Percentiles rank a stretch among this genome's conserved stretches.
phyloP scores from a whole-genome alignment of 30 jellyfish, hydroid and myxozoan species.

The Hydractinia echinata region DNA sequence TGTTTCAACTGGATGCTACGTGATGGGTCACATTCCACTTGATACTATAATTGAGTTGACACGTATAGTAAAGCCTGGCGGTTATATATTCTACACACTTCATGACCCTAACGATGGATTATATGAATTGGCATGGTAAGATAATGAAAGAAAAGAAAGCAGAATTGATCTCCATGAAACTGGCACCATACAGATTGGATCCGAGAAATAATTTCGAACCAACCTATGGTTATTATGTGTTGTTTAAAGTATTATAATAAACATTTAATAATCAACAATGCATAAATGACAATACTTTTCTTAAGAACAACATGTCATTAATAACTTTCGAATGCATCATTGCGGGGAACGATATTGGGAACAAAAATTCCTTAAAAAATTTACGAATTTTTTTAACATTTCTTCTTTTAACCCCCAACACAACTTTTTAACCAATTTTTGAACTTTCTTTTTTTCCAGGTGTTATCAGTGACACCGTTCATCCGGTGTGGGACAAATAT shows the following conservation, averaged over 20 bases:
- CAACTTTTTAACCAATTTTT: too few species aligned
- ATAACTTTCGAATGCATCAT: too few species aligned
- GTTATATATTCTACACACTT: conserved; percentile 16
- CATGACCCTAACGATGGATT: conserved; percentile 35
- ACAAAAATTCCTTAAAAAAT: too few species aligned
- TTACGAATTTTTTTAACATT: too few species aligned
- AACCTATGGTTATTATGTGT: background rate
- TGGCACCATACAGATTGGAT: conserved; percentile 15
- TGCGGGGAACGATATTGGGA: too few species aligned
- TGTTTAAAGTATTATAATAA: background rate
- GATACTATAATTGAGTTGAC: conserved; percentile 3
- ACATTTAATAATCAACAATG: too few species aligned
- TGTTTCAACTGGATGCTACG: conserved; percentile 15
- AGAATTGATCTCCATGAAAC: conserved; percentile 19
- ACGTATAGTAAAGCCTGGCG: conserved; percentile 34
- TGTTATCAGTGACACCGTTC: too few species aligned
- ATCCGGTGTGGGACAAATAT: too few species aligned
- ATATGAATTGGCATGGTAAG: conserved; percentile 13
- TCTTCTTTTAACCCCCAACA: too few species aligned
- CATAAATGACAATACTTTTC: too few species aligned
- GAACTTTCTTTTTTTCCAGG: too few species aligned
- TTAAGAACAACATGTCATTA: too few species aligned
- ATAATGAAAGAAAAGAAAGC: conserved; percentile 14
- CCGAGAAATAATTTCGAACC: background rate
- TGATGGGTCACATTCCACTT: conserved; percentile 24